phyloP scores from a whole-genome alignment of 2,797 vertebrate species.

The Gymnothorax javanicus region DNA sequence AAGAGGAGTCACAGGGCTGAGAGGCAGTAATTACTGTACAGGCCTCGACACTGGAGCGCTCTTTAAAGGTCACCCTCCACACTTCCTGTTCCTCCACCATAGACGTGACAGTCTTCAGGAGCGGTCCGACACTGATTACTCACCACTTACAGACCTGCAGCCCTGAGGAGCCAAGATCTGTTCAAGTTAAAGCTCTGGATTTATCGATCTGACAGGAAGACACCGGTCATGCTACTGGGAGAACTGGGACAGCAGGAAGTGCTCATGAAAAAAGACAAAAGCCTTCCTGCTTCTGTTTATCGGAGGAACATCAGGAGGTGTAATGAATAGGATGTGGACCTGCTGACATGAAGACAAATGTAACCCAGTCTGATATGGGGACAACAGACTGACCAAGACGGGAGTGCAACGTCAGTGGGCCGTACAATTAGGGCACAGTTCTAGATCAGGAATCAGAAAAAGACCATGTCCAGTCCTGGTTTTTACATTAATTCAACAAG shows the following conservation, averaged over 20 bases:
- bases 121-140: constrained; percentile 8
- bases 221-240: not conserved
- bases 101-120: constrained; percentile 9
- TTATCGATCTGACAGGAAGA: constrained; percentile 23
- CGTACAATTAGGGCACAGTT: not conserved
- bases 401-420: not conserved
- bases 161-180: constrained; percentile 25
- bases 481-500: too few species aligned
- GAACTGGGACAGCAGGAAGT: not conserved
- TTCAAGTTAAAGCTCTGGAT: constrained; percentile 14
- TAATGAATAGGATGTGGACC: not conserved
- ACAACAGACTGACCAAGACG: not conserved
- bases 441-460: not conserved
- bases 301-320: not conserved
- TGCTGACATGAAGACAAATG: not conserved
- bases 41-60: not conserved
- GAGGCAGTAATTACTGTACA: too few species aligned
- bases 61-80: not conserved
- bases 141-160: constrained; percentile 18
- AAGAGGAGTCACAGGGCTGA: too few species aligned
- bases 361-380: not conserved
- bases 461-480: too few species aligned
- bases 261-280: not conserved
- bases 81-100: not conserved
- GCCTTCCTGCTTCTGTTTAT: not conserved